Evolutionary conservation across 2,888 invertebrate species (phyloP), one percentile per base, ranked within the genome.

Genomic region (Volucella inanis): DNA sequence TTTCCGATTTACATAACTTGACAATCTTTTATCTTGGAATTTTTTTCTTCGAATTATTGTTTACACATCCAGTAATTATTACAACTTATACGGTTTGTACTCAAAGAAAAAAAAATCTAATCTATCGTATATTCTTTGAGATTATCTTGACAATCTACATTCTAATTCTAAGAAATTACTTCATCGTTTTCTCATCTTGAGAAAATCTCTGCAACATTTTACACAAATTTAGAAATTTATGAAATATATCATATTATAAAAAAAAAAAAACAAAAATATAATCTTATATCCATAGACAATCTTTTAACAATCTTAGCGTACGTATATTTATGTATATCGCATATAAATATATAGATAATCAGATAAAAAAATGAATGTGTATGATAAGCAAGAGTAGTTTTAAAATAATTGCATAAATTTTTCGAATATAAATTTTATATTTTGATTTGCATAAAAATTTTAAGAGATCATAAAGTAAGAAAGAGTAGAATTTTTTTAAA

Each of bases 381-480:
- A 86, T 45, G 31, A 74, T 85, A 85, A 85, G 85, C 85, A 85
- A 85, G 85, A 85, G 77, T 85, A 81, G 81, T 77, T 85, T 75
- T 76, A 67, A 80, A 76, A 49, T 38, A 6, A 31, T 12, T 15
- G 41, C 65, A 52, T 12, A 39, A 64, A 62, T 18, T 31, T 49
- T 64, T 43, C n/a, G 52, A 15, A 55, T 57, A 45, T 72, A 59
- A 45, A 76, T 9, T 39, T 43, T 55, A 70, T 15, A 39, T 41
- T 14, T 18, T 31, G 22, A 8, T 45, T 31, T n/a, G 1, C 59
- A 57, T 22, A 54, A 31, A 52, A 47, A 64, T 47, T 50, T 41
- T 47, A 50, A 49, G 55, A 59, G 64, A 77, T 18, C 39, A 72
- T 75, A 68, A 49, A 61, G 62, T 47, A 47, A 64, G 52, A 70